Conservation (phyloP, 2,113 vertebrate genomes). For the Indri indri region DNA sequence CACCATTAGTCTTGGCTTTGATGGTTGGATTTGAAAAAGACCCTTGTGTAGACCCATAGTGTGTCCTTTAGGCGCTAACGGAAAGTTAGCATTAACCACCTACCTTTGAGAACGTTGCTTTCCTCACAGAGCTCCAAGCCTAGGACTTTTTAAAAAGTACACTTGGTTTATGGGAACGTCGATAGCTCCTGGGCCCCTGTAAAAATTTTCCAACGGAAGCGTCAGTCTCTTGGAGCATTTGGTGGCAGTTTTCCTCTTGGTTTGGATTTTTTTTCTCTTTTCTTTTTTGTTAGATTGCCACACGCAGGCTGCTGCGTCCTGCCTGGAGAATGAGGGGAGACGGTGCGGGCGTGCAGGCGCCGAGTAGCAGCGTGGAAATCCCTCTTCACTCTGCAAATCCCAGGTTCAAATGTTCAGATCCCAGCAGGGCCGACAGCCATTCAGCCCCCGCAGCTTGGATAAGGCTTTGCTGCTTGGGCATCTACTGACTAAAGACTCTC, state of each 20-base stretch:
- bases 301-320: neutral
- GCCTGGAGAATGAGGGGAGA: neutral
- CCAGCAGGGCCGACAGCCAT: neutral
- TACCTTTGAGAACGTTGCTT: neutral
- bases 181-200: neutral
- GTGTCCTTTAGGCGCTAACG: neutral
- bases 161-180: neutral
- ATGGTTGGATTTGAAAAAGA: neutral
- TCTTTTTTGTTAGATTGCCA: neutral
- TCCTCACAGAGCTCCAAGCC: neutral
- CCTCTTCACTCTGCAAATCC: neutral
- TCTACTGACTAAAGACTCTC: neutral
- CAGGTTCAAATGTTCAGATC: conserved; percentile 50
- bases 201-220: conserved; percentile 8
- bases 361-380: neutral
- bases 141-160: neutral
- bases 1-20: neutral
- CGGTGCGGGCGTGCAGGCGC: neutral
- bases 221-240: neutral
- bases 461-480: neutral
- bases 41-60: neutral
- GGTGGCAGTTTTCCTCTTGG: neutral
- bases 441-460: neutral
- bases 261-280: neutral
- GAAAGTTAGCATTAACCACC: neutral